Base-by-base conservation (phyloP, 1,140 invertebrate species). In the Calycopis cecrops region DNA sequence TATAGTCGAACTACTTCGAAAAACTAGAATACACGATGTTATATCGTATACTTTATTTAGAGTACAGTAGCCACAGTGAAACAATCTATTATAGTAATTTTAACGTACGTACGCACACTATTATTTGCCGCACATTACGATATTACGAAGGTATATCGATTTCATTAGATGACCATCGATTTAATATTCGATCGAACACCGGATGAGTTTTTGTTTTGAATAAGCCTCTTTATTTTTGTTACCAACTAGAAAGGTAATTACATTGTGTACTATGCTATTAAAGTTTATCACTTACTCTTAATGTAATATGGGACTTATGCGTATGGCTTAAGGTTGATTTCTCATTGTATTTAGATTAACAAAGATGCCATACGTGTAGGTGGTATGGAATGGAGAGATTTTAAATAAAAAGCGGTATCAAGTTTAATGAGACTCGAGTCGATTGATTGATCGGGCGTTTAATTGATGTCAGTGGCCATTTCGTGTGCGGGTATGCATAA, bases 161-260 rank as follows among this genome's bases (percentile, higher is more conserved):
- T 81, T 81, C 76, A 84, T 84, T 84, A 79, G 56, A 77, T 70
- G 60, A 44, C 40, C 63, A 70, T 69, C 54, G 65, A 75, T 73
- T 79, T 76, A 81, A 79, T 76, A 73, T 73, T 66, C 69, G 65
- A 70, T 75, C 65, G 61, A 48, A 59, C 21, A 66, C 68, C 76
- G 75, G 76, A 79, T 79, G 76, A 57, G 66, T 70, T 78, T 78
- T 76, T 78, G 64, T 80, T 73, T 65, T 69, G 63, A 60, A 69
- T 72, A 71, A 62, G 54, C 61, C 52, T 53, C 52, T 63, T 70
- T 60, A 69, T 70, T 71, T 68, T 72, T 76, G 71, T 76, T 72
- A 76, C 65, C 62, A 68, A 63, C 73, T 72, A 76, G 73, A 69
- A 72, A 73, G 62, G 71, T 80, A 80, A 80, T 78, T 80, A 78